Conservation (phyloP, 37 sponge, comb jelly and placozoan genomes). For the Chondrilla cf. caribensis region DNA sequence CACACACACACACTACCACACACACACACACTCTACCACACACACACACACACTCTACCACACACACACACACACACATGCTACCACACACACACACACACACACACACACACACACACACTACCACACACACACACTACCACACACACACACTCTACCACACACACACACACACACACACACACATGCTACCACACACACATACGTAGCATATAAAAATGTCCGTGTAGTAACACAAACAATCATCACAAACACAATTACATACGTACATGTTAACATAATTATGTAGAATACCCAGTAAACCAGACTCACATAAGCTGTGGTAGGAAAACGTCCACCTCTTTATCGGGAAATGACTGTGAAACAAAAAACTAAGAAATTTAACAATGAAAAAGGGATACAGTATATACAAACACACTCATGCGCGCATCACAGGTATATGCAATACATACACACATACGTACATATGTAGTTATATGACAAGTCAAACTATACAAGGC, state of each 20-base stretch:
- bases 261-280: no score
- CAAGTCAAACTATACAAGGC: no score
- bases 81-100: not conserved
- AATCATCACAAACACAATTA: no score
- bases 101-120: not conserved
- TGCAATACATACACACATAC: slow-evolving; percentile 15
- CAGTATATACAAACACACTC: not conserved
- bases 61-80: not conserved
- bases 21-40: not conserved
- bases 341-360: slow-evolving; percentile 58
- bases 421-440: not conserved
- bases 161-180: no score
- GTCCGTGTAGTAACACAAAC: no score
- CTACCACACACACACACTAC: no score
- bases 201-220: no score
- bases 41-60: not conserved
- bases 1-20: not conserved
- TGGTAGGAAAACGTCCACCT: slow-evolving; percentile 90
- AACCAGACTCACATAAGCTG: slow-evolving; percentile 75
- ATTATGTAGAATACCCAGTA: no score
- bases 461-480: not conserved
- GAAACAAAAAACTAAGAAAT: no score
- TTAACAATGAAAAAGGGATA: not conserved
- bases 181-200: no score
- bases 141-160: no score